phyloP scores from a whole-genome alignment of 2,797 vertebrate species.

The Melanotaenia parkinsoni region DNA sequence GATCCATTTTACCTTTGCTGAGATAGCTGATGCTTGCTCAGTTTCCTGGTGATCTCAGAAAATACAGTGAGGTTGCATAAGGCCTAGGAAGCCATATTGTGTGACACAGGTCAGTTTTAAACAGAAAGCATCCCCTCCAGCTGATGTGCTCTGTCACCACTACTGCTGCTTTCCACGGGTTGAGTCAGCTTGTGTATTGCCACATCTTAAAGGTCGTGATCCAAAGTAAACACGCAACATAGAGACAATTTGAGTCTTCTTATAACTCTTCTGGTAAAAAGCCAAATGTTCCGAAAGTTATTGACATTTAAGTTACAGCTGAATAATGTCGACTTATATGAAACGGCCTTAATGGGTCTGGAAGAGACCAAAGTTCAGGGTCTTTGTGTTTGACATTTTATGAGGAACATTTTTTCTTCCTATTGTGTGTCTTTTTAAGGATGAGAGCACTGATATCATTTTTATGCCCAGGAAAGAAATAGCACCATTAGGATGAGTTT shows the following conservation, averaged over 20 bases:
- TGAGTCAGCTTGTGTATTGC: conserved; percentile 38
- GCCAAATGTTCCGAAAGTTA: conserved; percentile 26
- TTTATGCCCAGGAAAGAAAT: neutral
- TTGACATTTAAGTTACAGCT: conserved; percentile 45
- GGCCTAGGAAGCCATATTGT: conserved; percentile 13
- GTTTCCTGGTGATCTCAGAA: conserved; percentile 23
- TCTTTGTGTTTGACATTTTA: conserved; percentile 12
- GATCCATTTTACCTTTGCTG: conserved; percentile 12
- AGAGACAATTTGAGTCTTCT: conserved; percentile 14
- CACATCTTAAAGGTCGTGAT: conserved; percentile 54
- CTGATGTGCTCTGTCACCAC: conserved; percentile 25
- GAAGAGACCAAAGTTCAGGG: neutral
- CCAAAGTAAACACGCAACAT: conserved; percentile 33
- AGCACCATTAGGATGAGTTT: no score
- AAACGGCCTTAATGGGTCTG: neutral
- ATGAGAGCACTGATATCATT: neutral
- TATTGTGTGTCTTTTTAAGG: neutral
- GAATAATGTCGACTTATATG: neutral
- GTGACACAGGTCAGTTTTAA: conserved; percentile 56
- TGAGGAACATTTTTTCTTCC: neutral
- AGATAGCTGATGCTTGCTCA: conserved; percentile 12
- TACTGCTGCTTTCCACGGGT: conserved; percentile 18
- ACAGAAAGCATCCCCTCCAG: conserved; percentile 35
- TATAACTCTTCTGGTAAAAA: conserved; percentile 1
- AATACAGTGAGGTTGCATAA: conserved; percentile 17